phyloP scores from a whole-genome alignment of 2,113 vertebrate species.

The Pygathrix nemaeus region DNA sequence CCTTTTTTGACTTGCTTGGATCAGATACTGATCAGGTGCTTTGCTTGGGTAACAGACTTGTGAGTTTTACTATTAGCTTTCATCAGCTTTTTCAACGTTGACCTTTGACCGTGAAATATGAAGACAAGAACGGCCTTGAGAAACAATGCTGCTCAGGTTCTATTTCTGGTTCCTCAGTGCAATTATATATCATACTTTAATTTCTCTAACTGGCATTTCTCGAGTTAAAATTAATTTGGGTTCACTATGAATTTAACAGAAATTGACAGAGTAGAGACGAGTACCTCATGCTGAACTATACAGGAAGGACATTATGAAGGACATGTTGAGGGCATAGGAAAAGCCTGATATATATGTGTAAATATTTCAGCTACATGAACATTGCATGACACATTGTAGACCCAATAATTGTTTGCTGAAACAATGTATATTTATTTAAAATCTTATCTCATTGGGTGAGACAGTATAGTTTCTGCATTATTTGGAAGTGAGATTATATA shows the following conservation, averaged over 20 bases:
- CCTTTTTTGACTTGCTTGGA: background rate
- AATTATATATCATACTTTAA: background rate
- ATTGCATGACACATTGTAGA: background rate
- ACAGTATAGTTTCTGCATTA: slow-evolving; percentile 1
- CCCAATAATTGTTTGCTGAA: background rate
- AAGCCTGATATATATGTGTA: no score
- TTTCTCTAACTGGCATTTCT: background rate
- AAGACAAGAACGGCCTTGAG: background rate
- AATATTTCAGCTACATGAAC: background rate
- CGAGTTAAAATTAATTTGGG: background rate
- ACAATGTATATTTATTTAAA: background rate
- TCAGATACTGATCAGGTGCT: background rate
- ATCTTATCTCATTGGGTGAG: background rate
- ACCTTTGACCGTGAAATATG: background rate
- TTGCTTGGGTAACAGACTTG: background rate
- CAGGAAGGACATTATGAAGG: background rate
- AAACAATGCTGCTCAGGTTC: background rate
- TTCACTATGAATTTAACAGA: background rate
- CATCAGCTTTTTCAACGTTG: background rate
- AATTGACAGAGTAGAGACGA: background rate
- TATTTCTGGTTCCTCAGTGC: background rate
- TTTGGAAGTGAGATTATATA: background rate
- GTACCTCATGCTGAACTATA: background rate
- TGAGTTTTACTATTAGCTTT: background rate
- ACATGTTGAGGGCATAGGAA: background rate